phyloP scores from a whole-genome alignment of 2,888 invertebrate species.

The Scrobipalpa atriplicella region DNA sequence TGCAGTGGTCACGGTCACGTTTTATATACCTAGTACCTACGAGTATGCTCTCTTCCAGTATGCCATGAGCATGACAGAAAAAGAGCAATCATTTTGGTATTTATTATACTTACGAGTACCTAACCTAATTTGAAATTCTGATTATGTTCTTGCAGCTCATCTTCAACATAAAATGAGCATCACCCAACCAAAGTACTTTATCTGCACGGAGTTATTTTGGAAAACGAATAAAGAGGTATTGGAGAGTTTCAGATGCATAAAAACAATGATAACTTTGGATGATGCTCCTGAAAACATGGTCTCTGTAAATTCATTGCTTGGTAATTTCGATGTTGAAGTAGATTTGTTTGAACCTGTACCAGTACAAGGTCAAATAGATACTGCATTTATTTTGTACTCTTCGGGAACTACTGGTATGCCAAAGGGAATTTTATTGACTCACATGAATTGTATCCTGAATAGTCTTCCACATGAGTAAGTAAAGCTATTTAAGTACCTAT shows the following conservation, averaged over 20 bases:
- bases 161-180: slow-evolving; percentile 85
- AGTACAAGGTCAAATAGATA: slow-evolving; percentile 68
- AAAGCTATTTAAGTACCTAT: slow-evolving; percentile 4
- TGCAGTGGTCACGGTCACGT: too few species aligned
- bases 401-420: slow-evolving; percentile 88
- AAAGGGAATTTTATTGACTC: slow-evolving; percentile 85
- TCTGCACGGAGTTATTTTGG: slow-evolving; percentile 81
- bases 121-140: too few species aligned
- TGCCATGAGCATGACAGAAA: too few species aligned
- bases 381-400: slow-evolving; percentile 82
- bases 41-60: too few species aligned
- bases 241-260: slow-evolving; percentile 51
- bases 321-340: slow-evolving; percentile 47
- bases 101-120: too few species aligned
- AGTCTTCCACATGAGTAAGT: slow-evolving; percentile 62
- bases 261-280: slow-evolving; percentile 54
- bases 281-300: slow-evolving; percentile 43
- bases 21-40: too few species aligned
- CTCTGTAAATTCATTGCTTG: slow-evolving; percentile 49
- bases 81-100: too few species aligned
- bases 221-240: slow-evolving; percentile 59
- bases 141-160: slow-evolving; percentile 84
- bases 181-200: slow-evolving; percentile 85
- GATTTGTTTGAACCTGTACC: slow-evolving; percentile 64
- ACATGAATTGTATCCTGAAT: slow-evolving; percentile 78